Evolutionary conservation across 2,797 vertebrate genomes (phyloP).

Genomic region (Limosa lapponica): DNA sequence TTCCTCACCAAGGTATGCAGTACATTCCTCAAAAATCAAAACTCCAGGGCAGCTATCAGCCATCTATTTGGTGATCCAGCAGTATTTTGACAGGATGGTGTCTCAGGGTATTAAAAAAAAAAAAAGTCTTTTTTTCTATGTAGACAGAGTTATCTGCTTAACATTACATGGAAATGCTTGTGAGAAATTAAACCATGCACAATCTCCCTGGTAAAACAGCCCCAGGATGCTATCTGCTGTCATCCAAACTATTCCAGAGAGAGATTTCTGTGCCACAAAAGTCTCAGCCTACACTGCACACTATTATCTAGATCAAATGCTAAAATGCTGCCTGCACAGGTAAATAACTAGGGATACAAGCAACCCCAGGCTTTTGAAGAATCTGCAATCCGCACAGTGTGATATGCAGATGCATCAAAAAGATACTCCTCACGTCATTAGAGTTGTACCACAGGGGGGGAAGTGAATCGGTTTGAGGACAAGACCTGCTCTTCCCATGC

Average conservation of each 20-base stretch:
- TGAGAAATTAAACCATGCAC: constrained; percentile 19
- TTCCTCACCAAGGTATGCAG: not conserved
- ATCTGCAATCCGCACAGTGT: not conserved
- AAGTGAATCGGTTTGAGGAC: not conserved
- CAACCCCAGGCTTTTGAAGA: not conserved
- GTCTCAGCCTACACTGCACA: not conserved
- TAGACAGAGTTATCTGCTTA: constrained; percentile 16
- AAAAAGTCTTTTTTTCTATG: not conserved
- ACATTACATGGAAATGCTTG: not conserved
- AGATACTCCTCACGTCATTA: not conserved
- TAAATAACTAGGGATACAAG: not conserved
- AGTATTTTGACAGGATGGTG: constrained; percentile 9
- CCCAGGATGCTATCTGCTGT: not conserved
- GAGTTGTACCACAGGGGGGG: not conserved
- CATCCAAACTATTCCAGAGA: not conserved
- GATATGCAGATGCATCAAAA: not conserved
- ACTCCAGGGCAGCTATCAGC: not conserved
- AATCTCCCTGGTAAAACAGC: not conserved
- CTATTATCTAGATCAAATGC: constrained; percentile 15
- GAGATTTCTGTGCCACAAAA: not conserved
- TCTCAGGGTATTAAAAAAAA: not conserved
- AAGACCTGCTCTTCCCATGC: not conserved
- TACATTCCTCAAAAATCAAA: not conserved
- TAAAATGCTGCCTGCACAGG: constrained; percentile 24
- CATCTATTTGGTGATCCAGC: not conserved